These are phyloP conservation scores for Autographa gamma DNA, from an alignment of 2,888 invertebrate genomes.

Conservation along the genomic window DNA sequence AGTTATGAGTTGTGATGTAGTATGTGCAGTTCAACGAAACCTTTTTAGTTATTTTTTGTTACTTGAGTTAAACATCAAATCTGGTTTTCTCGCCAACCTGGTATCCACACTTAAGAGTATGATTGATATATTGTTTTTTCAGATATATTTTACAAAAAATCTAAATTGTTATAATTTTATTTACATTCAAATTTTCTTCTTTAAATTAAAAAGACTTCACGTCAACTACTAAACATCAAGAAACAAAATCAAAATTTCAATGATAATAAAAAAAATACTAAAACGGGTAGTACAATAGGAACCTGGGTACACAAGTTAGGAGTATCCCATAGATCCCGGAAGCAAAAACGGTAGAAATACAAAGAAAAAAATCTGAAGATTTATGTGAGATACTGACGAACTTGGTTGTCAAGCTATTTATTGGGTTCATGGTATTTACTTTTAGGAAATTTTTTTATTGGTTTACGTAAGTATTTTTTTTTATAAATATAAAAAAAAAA, in stretches of 20 bases:
- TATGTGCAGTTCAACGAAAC: neutral
- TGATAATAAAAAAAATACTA: slow-evolving; percentile 30
- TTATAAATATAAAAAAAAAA: no score
- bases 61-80: no score
- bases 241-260: slow-evolving; percentile 22
- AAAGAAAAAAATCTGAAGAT: slow-evolving; percentile 28
- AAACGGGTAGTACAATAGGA: slow-evolving; percentile 14
- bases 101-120: no score
- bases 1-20: slow-evolving; percentile 13
- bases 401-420: neutral
- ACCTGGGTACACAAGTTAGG: slow-evolving; percentile 30
- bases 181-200: neutral
- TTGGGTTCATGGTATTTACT: no score
- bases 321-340: slow-evolving; percentile 29
- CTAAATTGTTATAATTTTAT: no score
- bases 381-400: slow-evolving; percentile 19
- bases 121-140: no score
- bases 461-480: no score
- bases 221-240: neutral
- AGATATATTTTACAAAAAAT: no score
- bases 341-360: slow-evolving; percentile 19
- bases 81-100: no score
- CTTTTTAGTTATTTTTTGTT: neutral
- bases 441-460: no score
- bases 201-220: neutral